Evolutionary conservation across 1,140 invertebrate species (phyloP).

Genomic region (Drosophila guanche): DNA sequence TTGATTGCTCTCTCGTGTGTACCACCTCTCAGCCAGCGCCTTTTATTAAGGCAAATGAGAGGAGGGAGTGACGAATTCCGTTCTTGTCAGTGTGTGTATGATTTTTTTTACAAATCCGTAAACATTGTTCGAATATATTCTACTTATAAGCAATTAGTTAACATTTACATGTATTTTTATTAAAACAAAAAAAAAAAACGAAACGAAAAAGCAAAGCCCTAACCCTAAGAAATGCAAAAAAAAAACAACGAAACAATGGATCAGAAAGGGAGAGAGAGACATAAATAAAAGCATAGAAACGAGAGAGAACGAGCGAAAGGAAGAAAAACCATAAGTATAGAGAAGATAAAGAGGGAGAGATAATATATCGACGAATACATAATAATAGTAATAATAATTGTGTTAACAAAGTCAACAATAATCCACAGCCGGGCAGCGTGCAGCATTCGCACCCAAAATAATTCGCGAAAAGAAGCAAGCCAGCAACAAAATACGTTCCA

Average conservation of each 20-base stretch:
- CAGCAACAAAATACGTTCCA: slow-evolving; percentile 30
- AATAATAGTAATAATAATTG: too few species aligned
- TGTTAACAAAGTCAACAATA: slow-evolving; percentile 3
- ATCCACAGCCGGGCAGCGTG: not conserved
- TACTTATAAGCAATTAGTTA: slow-evolving; percentile 39
- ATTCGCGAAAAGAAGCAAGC: too few species aligned
- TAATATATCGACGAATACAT: not conserved
- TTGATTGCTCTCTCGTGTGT: slow-evolving; percentile 29
- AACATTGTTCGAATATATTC: slow-evolving; percentile 50
- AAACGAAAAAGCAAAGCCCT: slow-evolving; percentile 26
- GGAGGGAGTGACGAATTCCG: not conserved
- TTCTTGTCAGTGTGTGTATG: slow-evolving; percentile 35
- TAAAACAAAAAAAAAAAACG: slow-evolving; percentile 34
- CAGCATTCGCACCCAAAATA: not conserved
- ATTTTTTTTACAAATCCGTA: slow-evolving; percentile 37
- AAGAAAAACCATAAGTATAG: not conserved
- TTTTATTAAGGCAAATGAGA: too few species aligned
- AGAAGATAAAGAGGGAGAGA: slow-evolving; percentile 3
- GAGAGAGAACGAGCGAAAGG: slow-evolving; percentile 6
- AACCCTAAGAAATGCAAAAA: slow-evolving; percentile 29
- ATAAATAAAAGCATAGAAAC: not conserved
- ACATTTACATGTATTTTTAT: slow-evolving; percentile 44
- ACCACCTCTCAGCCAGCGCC: too few species aligned
- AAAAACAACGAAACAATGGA: slow-evolving; percentile 43
- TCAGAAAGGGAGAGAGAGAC: slow-evolving; percentile 12